Conservation (phyloP, 2,113 vertebrate species). For the Lycaon pictus region DNA sequence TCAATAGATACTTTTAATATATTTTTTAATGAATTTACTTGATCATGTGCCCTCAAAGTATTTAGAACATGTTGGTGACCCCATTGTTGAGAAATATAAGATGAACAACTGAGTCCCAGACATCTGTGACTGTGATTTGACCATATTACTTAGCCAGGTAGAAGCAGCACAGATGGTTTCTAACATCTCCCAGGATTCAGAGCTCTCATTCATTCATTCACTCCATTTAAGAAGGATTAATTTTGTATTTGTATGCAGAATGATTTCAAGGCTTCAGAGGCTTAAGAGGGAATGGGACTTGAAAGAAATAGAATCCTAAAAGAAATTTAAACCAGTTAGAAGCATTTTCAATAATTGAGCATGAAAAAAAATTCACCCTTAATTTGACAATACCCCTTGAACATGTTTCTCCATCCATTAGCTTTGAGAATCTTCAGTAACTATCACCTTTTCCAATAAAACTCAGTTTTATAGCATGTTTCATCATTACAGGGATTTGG, state of each 20-base stretch:
- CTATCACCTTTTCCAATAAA: neutral
- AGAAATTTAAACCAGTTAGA: neutral
- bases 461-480: neutral
- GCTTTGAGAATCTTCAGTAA: neutral
- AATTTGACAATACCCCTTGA: neutral
- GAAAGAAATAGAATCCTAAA: neutral
- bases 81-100: neutral
- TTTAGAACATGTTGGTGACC: neutral
- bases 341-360: slow-evolving; percentile 13
- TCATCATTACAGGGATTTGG: neutral
- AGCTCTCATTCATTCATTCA: neutral
- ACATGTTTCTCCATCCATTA: slow-evolving; percentile 12
- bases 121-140: neutral
- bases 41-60: neutral
- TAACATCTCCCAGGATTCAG: neutral
- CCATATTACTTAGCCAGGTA: neutral
- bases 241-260: neutral
- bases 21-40: slow-evolving; percentile 6
- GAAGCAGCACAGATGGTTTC: neutral
- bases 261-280: neutral
- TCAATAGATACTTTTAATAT: neutral
- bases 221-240: slow-evolving; percentile 1
- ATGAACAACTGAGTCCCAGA: neutral
- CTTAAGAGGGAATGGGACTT: neutral
- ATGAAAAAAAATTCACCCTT: slow-evolving; percentile 14